phyloP scores from a whole-genome alignment of 2,113 vertebrate genomes.

The Phyllostomus discolor region DNA sequence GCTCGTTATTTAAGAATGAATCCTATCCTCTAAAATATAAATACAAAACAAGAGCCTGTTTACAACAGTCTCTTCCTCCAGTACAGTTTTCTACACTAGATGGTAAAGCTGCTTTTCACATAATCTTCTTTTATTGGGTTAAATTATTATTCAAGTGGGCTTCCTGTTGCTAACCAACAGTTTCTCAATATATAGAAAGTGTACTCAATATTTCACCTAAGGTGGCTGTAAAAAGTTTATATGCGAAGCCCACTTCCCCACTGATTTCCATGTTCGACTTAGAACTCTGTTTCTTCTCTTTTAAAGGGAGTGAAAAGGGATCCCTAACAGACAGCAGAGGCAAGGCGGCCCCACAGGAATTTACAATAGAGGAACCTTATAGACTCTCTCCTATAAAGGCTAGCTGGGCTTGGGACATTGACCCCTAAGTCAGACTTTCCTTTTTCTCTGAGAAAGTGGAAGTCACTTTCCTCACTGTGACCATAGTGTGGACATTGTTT shows the following conservation, averaged over 20 bases:
- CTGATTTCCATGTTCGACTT: neutral
- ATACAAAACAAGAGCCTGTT: neutral
- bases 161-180: neutral
- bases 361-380: neutral
- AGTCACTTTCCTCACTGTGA: neutral
- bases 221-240: neutral
- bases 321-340: neutral
- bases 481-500: neutral
- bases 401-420: neutral
- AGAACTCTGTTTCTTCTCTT: neutral
- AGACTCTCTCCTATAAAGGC: neutral
- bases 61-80: neutral
- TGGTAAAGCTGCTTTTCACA: neutral
- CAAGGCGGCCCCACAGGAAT: neutral
- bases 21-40: neutral
- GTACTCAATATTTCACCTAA: neutral
- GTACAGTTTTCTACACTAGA: neutral
- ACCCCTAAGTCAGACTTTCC: neutral
- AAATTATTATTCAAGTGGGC: neutral
- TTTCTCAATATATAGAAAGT: neutral
- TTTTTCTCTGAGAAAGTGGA: neutral
- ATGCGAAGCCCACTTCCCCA: neutral
- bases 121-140: neutral
- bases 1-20: conserved; percentile 11
- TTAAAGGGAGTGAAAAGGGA: neutral